Evolutionary conservation across 2,888 invertebrate species (phyloP), one percentile per base, ranked within the genome.

Genomic region (Scaptomyza reducta): DNA sequence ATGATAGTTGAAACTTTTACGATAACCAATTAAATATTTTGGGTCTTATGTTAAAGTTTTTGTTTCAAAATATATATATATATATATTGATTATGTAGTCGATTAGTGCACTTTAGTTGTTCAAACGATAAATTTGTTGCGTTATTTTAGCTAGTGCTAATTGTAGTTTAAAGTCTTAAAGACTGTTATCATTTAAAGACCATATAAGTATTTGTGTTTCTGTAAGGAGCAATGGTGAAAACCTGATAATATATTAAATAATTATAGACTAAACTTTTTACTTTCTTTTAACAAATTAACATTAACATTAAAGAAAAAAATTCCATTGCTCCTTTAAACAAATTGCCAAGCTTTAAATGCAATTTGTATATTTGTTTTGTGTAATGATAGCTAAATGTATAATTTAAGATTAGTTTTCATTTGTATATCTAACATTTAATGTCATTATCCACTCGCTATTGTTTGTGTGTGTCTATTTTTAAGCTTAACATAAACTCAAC

Each of bases 361-460:
- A 40, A 31, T 33, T 33, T 35, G 6, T n/a, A 13, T 10, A 6
- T 49, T 9, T 7, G 9, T 16, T 38, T 18, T 41, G 50, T 35
- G 29, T 41, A 50, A 44, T 16, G 42, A 13, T 65, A 69, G 57
- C 44, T 54, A 6, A 50, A 6, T 18, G 18, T 46, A 25, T 31
- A 18, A 7, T 59, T 38, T 9, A 5, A 51, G n/a, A 45, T 70
- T 35, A 11, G 16, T 59, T 44, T 33, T 47, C 9, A 35, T 59
- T 54, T 51, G 31, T 16, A 22, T 54, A 33, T 55, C 42, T 29
- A 56, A 54, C 64, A 53, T 16, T 14, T 16, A 2, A 38, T 74
- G 75, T 73, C 76, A 81, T 84, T 72, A 86, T 74, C 86, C 84
- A 85, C 79, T 86, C 84, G 86, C 84, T 85, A 79, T 85, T 85